phyloP scores from a whole-genome alignment of 1,140 invertebrate genomes.

The Heliconius hewitsoni region DNA sequence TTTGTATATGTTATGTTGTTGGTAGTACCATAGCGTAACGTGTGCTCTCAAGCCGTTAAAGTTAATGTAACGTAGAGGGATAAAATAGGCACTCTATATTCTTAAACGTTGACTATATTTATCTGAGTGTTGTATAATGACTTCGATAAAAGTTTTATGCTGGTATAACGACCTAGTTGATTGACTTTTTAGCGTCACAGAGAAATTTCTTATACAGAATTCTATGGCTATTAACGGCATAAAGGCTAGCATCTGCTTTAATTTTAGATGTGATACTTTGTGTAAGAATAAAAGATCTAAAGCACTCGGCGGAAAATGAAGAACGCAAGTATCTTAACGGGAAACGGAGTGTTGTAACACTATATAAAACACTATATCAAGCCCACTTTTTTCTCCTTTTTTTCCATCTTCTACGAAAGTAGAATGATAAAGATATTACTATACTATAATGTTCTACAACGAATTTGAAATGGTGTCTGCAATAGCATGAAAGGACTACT shows the following conservation, averaged over 20 bases:
- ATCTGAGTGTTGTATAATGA: constrained; percentile 22
- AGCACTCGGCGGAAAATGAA: too few species aligned
- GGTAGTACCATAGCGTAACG: constrained; percentile 5
- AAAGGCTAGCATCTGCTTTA: not conserved
- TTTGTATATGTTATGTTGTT: not conserved
- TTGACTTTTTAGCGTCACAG: not conserved
- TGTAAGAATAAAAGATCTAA: too few species aligned
- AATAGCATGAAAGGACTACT: not conserved
- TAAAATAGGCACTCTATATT: constrained; percentile 33
- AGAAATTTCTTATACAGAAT: not conserved
- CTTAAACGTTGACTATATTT: constrained; percentile 23
- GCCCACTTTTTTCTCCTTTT: too few species aligned
- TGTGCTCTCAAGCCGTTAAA: constrained; percentile 34
- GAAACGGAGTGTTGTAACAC: too few species aligned
- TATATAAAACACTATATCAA: too few species aligned
- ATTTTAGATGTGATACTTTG: too few species aligned
- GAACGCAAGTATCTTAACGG: too few species aligned
- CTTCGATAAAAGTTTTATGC: constrained; percentile 15
- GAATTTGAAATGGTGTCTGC: not conserved
- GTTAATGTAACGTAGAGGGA: constrained; percentile 32
- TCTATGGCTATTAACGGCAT: not conserved
- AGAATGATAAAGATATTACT: too few species aligned
- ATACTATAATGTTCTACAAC: not conserved
- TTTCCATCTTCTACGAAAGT: too few species aligned
- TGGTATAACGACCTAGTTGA: constrained; percentile 8